Base-by-base conservation (phyloP, 1,140 invertebrate species). In the Hestina assimilis region DNA sequence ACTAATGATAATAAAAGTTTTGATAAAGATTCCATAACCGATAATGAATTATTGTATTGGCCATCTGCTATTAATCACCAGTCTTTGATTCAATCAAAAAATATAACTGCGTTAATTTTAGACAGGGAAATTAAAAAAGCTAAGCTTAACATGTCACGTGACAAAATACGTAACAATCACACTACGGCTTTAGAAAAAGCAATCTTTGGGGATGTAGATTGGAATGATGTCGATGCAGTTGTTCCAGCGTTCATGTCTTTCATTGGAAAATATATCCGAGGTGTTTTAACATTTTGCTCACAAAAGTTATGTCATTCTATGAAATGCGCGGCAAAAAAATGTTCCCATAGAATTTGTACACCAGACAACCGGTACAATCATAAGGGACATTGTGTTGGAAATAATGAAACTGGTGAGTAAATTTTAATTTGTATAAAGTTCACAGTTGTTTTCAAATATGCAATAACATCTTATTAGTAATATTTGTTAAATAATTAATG, bases 221-320 rank as follows among this genome's bases (percentile, higher is more conserved):
- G 83, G 83, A 64, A 82, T 46, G 76, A 88, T 60, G 50, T 85
- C 0, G 80, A 79, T 31, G 66, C 69, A n/a, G 70, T 83, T 7
- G 73, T 69, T 3, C 80, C 81, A 21, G 64, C 69, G 1, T 86
- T 88, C 47, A 67, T 81, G 38, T 79, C 77, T 8, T 80, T 88
- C 48, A 66, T 86, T 0, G 85, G 83, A 4, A 88, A 88, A 79
- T 80, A 86, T 52, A 63, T 81, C 15, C 76, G 47, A 35, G 85
- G 85, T n/a, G 59, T 75, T 15, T 56, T 86, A 56, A 85, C 85
- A 26, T 79, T 88, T 53, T 88, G 85, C 46, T 83, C 79, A n/a
- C 51, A 76, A 38, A 72, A 48, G 15, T 48, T 69, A 54, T 88
- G 85, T 40, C 80, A 82, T 56, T 88, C 85, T 14, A 80, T 86